These are phyloP conservation scores for Irena cyanogastra DNA, from an alignment of 2,113 vertebrate genomes.

Conservation along the genomic window DNA sequence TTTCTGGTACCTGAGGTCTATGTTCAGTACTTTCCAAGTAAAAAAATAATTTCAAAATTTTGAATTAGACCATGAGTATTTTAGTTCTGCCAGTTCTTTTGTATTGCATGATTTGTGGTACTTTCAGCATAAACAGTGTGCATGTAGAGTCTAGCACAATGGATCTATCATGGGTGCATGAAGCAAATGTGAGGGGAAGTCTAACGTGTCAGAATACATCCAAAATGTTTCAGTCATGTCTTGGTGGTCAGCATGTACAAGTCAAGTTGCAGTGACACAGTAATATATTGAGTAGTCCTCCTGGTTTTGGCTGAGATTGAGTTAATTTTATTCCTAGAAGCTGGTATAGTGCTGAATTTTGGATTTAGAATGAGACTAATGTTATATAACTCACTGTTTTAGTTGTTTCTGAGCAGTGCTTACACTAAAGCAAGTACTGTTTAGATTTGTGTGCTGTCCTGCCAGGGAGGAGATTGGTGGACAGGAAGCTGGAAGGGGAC, in stretches of 20 bases:
- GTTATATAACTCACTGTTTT: background rate
- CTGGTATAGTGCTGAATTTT: background rate
- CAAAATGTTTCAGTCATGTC: background rate
- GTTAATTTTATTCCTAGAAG: background rate
- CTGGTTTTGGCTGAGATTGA: background rate
- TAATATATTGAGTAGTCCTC: background rate
- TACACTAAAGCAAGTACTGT: background rate
- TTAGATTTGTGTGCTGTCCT: background rate
- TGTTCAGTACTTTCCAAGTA: background rate
- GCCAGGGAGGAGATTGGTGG: background rate
- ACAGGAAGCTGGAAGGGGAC: background rate
- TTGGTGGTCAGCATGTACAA: background rate
- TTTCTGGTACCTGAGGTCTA: background rate
- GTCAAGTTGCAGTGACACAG: background rate
- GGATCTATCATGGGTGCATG: accelerated
- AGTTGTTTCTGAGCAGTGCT: background rate
- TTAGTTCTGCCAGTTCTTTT: background rate
- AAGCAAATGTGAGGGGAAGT: background rate
- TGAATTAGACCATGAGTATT: background rate
- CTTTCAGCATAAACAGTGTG: background rate
- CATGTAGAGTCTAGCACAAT: background rate
- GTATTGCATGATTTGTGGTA: accelerated
- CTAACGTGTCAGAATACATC: accelerated
- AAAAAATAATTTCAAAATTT: background rate
- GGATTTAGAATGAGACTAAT: background rate